Evolutionary conservation across 2,888 invertebrate species (phyloP), one percentile per base, ranked within the genome.

Genomic region (Lepidonotus clava): DNA sequence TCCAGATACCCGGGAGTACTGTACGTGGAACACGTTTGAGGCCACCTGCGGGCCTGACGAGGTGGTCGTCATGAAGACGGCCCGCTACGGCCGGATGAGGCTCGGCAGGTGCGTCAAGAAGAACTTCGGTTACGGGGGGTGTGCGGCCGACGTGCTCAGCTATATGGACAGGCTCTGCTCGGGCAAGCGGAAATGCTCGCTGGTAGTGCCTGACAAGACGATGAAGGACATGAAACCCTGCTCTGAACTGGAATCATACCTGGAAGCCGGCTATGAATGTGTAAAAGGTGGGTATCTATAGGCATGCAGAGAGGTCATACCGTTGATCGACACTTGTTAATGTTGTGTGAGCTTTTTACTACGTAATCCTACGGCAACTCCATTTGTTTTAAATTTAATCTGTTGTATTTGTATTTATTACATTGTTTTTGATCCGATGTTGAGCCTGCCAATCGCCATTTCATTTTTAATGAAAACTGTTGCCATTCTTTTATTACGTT

Each of bases 181-280:
- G 4, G 86, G 86, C 32, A 86, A 86, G 56, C 1, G 40, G 2
- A 86, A 71, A 40, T 86, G 86, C 38, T 14, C 14, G n/a, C 51
- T 86, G 14, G 46, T n/a, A 32, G 51, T 86, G n/a, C 86, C 86
- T 32, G 77, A 86, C 34, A 41, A 86, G 53, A 86, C 56, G 0
- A 84, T 84, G 84, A 84, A 84, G 41, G 61, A 61, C 28, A 84
- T 84, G 84, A 61, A 41, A 24, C 84, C 84, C 38, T 84, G 84
- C 38, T 61, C 84, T 11, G 84, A 84, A 40, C 86, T 89, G 80
- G 88, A 89, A 83, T 84, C 87, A 4, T 84, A 84, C 66, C 61
- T 84, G 40, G 61, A 84, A 21, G 84, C 84, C 38, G 66, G 61
- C 61, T 84, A 84, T 41, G 38, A 36, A 28, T 84, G 84, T 40